These are phyloP conservation scores for Myotis myotis DNA, from an alignment of 2,797 vertebrate genomes.

Conservation along the genomic window DNA sequence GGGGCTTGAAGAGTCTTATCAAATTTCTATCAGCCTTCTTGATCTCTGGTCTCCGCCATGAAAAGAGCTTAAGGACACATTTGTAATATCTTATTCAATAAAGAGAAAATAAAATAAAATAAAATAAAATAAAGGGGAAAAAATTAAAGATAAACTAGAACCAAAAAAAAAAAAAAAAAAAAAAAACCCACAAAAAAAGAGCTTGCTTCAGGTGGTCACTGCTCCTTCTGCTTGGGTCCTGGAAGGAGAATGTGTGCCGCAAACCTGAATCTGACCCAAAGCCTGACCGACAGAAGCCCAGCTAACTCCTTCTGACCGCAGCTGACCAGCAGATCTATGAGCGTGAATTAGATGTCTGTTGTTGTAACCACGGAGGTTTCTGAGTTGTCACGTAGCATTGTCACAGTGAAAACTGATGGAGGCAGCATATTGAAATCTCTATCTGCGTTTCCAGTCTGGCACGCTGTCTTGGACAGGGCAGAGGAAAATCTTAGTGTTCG, in stretches of 20 bases:
- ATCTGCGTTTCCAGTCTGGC: neutral
- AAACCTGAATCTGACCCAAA: neutral
- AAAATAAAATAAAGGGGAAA: no score
- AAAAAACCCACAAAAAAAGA: neutral
- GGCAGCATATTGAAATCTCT: neutral
- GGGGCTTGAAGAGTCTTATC: neutral
- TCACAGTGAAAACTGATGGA: neutral
- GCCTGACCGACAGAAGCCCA: neutral
- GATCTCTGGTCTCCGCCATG: neutral
- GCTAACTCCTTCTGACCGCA: neutral
- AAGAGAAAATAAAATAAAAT: no score
- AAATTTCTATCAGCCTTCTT: neutral
- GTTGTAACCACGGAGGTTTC: neutral
- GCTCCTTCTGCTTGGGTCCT: neutral
- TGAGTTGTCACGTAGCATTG: neutral
- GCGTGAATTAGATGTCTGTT: neutral
- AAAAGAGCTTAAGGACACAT: neutral
- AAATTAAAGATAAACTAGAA: no score
- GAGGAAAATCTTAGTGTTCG: neutral
- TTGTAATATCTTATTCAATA: no score
- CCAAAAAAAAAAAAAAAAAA: no score
- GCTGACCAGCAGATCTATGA: neutral
- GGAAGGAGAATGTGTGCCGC: neutral
- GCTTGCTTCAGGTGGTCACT: neutral
- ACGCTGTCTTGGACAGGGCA: neutral